Percentiles rank a stretch among this genome's conserved stretches.
These are phyloP conservation scores for Toxotes jaculatrix DNA, from an alignment of 2,113 vertebrate species.

Conservation along the genomic window DNA sequence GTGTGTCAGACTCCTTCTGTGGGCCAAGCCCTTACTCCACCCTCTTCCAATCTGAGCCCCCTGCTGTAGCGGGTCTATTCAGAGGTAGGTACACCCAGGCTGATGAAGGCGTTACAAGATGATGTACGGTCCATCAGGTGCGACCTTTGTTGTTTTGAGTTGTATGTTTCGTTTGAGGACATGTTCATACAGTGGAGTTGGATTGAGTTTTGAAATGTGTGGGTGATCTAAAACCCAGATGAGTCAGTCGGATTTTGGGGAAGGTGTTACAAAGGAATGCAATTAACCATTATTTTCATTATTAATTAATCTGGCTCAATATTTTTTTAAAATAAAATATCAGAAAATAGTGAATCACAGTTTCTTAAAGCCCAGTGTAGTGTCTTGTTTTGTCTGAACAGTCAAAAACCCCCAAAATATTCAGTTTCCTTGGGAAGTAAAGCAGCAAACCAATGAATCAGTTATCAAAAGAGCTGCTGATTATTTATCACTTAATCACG, in stretches of 20 bases:
- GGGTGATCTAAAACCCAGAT: not conserved
- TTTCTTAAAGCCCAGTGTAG: not conserved
- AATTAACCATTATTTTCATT: no score
- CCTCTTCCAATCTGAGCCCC: constrained; percentile 87
- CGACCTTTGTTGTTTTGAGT: no score
- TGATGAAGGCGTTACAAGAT: not conserved
- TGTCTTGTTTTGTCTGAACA: not conserved
- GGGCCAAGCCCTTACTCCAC: constrained; percentile 88
- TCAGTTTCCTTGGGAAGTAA: not conserved
- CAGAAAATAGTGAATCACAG: no score
- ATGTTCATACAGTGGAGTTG: no score
- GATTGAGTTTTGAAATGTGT: not conserved
- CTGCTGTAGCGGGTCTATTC: constrained; percentile 90
- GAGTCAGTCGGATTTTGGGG: no score
- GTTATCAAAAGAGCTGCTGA: not conserved
- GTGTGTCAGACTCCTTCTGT: constrained; percentile 91
- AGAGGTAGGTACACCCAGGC: constrained; percentile 84
- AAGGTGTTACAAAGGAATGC: no score
- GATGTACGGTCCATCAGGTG: no score
- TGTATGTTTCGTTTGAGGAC: not conserved
- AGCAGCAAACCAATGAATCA: not conserved
- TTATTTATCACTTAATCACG: not conserved
- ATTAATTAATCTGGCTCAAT: no score
- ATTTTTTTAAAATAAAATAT: no score
- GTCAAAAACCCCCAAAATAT: not conserved